Evolutionary conservation across 2,888 invertebrate genomes (phyloP).

Genomic region (Habrosyne pyritoides): DNA sequence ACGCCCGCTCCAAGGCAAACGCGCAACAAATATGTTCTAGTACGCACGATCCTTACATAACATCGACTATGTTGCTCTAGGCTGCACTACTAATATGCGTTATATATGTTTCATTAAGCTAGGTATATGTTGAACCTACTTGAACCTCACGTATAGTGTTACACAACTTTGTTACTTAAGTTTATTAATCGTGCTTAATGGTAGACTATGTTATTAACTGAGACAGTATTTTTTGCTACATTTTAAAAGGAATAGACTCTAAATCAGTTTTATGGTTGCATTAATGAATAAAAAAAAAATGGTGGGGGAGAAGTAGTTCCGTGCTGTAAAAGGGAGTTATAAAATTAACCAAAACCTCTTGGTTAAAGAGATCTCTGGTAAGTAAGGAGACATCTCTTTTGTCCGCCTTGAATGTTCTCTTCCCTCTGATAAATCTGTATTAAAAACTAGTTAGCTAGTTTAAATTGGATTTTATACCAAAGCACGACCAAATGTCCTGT

Average conservation of each 20-base stretch:
- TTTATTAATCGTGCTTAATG: too few relatives aligned
- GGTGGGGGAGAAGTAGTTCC: too few relatives aligned
- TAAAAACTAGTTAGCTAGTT: neutral
- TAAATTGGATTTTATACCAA: neutral
- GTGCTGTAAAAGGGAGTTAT: too few relatives aligned
- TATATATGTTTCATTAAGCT: conserved; percentile 6
- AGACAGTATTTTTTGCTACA: too few relatives aligned
- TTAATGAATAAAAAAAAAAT: too few relatives aligned
- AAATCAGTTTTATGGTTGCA: too few relatives aligned
- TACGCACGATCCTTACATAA: conserved; percentile 59
- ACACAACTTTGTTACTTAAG: neutral
- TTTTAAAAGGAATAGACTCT: too few relatives aligned
- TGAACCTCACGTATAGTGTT: neutral
- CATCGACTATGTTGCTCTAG: conserved; percentile 47
- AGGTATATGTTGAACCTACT: neutral
- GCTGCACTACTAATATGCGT: conserved; percentile 39
- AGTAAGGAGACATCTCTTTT: neutral
- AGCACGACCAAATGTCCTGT: neutral
- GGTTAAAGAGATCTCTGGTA: too few relatives aligned
- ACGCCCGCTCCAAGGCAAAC: conserved; percentile 74
- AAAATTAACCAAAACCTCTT: too few relatives aligned
- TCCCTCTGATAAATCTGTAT: neutral
- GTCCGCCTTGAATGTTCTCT: neutral
- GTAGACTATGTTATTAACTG: too few relatives aligned
- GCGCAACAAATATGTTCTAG: conserved; percentile 46